These are phyloP conservation scores for Lymantria dispar DNA, from an alignment of 2,888 invertebrate genomes.

Conservation along the genomic window DNA sequence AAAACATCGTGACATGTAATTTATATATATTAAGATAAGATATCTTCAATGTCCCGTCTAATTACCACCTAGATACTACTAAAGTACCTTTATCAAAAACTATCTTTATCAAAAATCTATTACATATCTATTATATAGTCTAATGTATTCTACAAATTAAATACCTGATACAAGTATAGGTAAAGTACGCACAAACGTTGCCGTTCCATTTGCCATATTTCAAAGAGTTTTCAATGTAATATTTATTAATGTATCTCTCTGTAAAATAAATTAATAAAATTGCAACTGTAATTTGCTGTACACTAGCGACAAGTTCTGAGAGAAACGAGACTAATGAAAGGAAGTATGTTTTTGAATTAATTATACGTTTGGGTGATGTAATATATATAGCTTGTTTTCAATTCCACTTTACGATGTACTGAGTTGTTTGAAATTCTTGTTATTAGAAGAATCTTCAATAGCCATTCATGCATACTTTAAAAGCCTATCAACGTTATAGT, in stretches of 20 bases:
- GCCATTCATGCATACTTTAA: not conserved
- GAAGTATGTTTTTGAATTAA: not conserved
- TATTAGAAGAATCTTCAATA: constrained; percentile 4
- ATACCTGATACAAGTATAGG: constrained; percentile 46
- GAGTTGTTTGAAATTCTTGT: not conserved
- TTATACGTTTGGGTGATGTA: not conserved
- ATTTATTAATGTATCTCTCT: constrained; percentile 16
- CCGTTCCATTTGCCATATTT: constrained; percentile 32
- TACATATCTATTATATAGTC: not conserved
- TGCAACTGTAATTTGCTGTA: not conserved
- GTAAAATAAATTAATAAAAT: constrained; percentile 14
- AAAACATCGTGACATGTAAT: no score
- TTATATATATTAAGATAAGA: no score
- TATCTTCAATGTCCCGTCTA: no score
- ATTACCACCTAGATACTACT: no score
- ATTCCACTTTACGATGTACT: not conserved
- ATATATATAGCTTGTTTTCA: not conserved
- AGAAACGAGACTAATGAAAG: not conserved
- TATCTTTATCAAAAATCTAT: no score
- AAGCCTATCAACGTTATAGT: not conserved
- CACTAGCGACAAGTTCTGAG: not conserved
- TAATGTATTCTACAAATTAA: not conserved
- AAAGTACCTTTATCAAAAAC: no score
- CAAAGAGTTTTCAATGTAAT: constrained; percentile 1
- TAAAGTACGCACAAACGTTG: constrained; percentile 33